Conservation (phyloP, 2,888 invertebrate species). For the Exocentrus adspersus region DNA sequence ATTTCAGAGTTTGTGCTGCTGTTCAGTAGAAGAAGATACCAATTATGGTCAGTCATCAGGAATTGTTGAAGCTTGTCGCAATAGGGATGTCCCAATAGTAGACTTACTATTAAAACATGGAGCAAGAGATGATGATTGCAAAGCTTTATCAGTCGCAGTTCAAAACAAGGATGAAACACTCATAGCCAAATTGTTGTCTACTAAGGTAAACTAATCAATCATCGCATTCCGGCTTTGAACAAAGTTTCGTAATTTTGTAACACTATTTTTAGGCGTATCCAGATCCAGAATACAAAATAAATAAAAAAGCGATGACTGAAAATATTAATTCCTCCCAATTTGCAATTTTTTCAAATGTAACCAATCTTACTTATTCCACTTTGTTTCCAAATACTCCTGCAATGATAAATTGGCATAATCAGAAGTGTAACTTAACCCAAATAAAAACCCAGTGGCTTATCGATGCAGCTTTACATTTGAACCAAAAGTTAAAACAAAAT, state of each 20-base stretch:
- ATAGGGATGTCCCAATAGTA: slow-evolving; percentile 76
- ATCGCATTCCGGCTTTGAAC: no score
- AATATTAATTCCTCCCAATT: slow-evolving; percentile 68
- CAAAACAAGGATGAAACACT: slow-evolving; percentile 78
- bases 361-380: slow-evolving; percentile 78
- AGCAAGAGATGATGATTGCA: slow-evolving; percentile 87
- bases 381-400: slow-evolving; percentile 86
- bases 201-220: slow-evolving; percentile 67
- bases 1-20: slow-evolving; percentile 56
- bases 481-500: slow-evolving; percentile 81
- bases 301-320: slow-evolving; percentile 84
- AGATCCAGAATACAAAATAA: slow-evolving; percentile 93
- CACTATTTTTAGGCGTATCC: slow-evolving; percentile 74
- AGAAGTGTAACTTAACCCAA: slow-evolving; percentile 75
- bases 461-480: slow-evolving; percentile 85
- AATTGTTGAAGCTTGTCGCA: slow-evolving; percentile 76
- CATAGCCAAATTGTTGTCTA: slow-evolving; percentile 83
- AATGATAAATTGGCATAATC: slow-evolving; percentile 93
- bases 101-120: slow-evolving; percentile 82
- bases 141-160: slow-evolving; percentile 82
- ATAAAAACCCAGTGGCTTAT: slow-evolving; percentile 85
- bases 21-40: slow-evolving; percentile 65
- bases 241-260: not conserved
- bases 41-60: slow-evolving; percentile 66
- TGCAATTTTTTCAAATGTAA: slow-evolving; percentile 66